Base-by-base conservation (phyloP, 2,797 vertebrate species). In the Podarcis lilfordi region DNA sequence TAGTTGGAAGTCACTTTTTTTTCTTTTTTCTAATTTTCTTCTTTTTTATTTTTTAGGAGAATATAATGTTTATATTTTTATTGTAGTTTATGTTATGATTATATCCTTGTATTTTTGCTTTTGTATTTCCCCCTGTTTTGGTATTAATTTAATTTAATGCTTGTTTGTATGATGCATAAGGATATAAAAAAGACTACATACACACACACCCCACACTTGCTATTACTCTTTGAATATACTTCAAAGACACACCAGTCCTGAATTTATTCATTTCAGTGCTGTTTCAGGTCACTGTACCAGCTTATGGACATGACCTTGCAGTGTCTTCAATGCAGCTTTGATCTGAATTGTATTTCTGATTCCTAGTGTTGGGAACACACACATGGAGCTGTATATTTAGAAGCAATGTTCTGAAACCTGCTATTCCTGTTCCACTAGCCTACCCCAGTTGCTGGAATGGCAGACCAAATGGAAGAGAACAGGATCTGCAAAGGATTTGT, bases 351-450 rank as follows among this genome's bases (percentile, higher is more conserved):
- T 29, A 79, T 79, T 68, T 75, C 13, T 27, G 13, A 17, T 17
- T 13, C 64, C 32, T 59, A 37, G 11, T 32, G 29, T 77, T 27
- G 59, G 19, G 40, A 64, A 40, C 17, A 32, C 8, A 74, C 74
- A 7, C 23, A 8, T 64, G n/a, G 43, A 78, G 23, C 5, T 35
- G 32, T 55, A 7, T 71, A 5, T 71, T 5, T 71, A 15, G 43
- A 21, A 43, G 8, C 32, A 13, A n/a, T 80, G 21, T 68, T 81
- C 17, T 64, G 11, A 88, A 83, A n/a, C 25, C 43, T 37, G 25
- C 19, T 69, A 32, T 6, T 74, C 71, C 32, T 89, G 37, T 89
- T 75, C 7, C 29, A 35, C 61, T 61, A 98, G 97, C 91, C 96
- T 25, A 72, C 93, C 6, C 96, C 96, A 80, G 91, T 82, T 21